phyloP scores from a whole-genome alignment of 2,113 vertebrate genomes.

The Lasiurus borealis region DNA sequence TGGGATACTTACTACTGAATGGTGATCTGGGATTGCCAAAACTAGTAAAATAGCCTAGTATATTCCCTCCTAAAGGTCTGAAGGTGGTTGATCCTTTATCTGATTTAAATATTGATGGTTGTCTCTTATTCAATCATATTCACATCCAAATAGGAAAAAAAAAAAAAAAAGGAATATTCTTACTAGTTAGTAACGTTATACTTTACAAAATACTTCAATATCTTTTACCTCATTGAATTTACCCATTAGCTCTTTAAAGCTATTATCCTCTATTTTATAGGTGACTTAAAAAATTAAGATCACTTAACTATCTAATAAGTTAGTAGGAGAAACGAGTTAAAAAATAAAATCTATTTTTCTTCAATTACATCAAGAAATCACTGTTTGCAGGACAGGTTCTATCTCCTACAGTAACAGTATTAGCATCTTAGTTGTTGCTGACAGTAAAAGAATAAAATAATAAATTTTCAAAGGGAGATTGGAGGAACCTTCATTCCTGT shows the following conservation, averaged over 20 bases:
- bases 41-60: neutral
- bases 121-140: slow-evolving; percentile 12
- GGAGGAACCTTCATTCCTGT: neutral
- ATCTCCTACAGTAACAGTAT: neutral
- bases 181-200: neutral
- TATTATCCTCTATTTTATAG: neutral
- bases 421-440: neutral
- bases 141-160: neutral
- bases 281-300: slow-evolving; percentile 35
- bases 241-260: neutral
- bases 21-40: neutral
- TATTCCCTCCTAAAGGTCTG: neutral
- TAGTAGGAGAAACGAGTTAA: slow-evolving; percentile 25
- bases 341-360: slow-evolving; percentile 52
- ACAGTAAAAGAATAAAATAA: slow-evolving; percentile 1
- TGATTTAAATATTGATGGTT: slow-evolving; percentile 31
- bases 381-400: neutral
- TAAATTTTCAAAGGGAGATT: neutral
- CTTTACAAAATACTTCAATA: slow-evolving; percentile 41
- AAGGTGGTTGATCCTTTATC: neutral
- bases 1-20: neutral
- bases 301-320: neutral
- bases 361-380: slow-evolving; percentile 32
- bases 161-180: slow-evolving; percentile 12
- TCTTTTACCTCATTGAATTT: slow-evolving; percentile 37